Conservation (phyloP, 2,888 invertebrate genomes). For the Drosophila mimetica region DNA sequence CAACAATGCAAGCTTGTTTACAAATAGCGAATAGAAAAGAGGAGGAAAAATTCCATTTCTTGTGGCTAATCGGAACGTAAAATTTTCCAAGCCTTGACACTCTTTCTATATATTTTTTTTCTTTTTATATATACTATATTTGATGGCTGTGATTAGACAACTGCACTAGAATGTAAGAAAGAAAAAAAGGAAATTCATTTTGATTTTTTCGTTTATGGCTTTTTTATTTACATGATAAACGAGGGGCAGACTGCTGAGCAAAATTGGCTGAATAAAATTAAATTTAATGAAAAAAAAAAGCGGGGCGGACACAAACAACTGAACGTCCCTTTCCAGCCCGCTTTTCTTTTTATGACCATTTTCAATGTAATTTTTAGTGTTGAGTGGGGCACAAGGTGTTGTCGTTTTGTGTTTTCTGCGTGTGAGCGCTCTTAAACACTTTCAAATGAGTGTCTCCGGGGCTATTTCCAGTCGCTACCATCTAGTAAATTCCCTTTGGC, state of each 20-base stretch:
- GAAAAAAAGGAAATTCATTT: conserved; percentile 29
- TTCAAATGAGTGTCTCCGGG: conserved; percentile 66
- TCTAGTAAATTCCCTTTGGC: conserved; percentile 9
- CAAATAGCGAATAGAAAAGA: conserved; percentile 54
- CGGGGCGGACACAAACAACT: conserved; percentile 19
- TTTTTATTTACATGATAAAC: conserved; percentile 63
- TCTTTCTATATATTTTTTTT: conserved; percentile 50
- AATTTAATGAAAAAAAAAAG: conserved; percentile 72
- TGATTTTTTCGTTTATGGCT: conserved; percentile 53
- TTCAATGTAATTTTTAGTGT: conserved; percentile 74
- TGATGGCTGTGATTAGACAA: conserved; percentile 47
- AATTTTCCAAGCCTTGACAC: conserved; percentile 75
- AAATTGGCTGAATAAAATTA: conserved; percentile 68
- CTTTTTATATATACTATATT: conserved; percentile 25
- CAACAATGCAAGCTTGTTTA: conserved; percentile 70
- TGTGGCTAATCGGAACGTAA: conserved; percentile 46
- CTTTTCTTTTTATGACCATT: conserved; percentile 61
- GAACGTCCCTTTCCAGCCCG: conserved; percentile 7
- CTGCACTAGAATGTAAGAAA: conserved; percentile 34
- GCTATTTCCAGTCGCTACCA: conserved; percentile 56
- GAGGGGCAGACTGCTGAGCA: conserved; percentile 33
- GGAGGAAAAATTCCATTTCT: conserved; percentile 45
- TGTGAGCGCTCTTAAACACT: conserved; percentile 66
- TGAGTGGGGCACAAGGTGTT: conserved; percentile 69
- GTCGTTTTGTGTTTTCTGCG: conserved; percentile 34